Evolutionary conservation across 2,888 invertebrate species (phyloP).

Genomic region (Leptura quadrifasciata): DNA sequence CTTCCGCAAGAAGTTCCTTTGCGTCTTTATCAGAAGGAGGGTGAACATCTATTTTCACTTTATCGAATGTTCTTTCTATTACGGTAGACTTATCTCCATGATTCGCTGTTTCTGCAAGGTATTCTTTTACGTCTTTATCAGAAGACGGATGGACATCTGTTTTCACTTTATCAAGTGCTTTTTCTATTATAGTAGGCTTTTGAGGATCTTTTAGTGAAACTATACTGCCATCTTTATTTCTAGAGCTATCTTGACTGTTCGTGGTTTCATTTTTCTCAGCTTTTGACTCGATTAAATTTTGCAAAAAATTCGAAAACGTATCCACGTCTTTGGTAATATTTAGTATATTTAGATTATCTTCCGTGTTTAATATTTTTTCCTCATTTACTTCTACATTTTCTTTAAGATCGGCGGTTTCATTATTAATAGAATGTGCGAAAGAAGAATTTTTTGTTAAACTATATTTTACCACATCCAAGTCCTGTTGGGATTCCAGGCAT

Average conservation of each 20-base stretch:
- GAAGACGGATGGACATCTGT: neutral
- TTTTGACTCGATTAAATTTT: constrained; percentile 50
- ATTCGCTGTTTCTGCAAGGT: constrained; percentile 42
- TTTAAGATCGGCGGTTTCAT: neutral
- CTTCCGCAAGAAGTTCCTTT: no score
- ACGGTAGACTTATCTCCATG: constrained; percentile 76
- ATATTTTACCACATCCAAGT: constrained; percentile 39
- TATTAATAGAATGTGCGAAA: constrained; percentile 14
- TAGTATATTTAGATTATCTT: constrained; percentile 39
- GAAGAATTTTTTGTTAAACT: constrained; percentile 38
- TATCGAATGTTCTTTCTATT: no score
- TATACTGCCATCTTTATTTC: neutral
- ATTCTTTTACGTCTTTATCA: constrained; percentile 5
- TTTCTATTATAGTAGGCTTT: neutral
- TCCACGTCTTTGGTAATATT: constrained; percentile 51
- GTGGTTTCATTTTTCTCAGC: constrained; percentile 25
- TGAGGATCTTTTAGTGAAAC: neutral
- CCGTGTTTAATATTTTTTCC: constrained; percentile 40
- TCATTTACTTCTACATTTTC: constrained; percentile 13
- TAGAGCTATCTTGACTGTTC: neutral
- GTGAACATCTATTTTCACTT: no score
- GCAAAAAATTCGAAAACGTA: constrained; percentile 49
- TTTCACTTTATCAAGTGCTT: neutral
- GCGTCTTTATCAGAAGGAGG: no score
- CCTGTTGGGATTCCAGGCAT: constrained; percentile 54